These are phyloP conservation scores for Belonocnema kinseyi DNA, from an alignment of 1,140 invertebrate species.

Conservation along the genomic window DNA sequence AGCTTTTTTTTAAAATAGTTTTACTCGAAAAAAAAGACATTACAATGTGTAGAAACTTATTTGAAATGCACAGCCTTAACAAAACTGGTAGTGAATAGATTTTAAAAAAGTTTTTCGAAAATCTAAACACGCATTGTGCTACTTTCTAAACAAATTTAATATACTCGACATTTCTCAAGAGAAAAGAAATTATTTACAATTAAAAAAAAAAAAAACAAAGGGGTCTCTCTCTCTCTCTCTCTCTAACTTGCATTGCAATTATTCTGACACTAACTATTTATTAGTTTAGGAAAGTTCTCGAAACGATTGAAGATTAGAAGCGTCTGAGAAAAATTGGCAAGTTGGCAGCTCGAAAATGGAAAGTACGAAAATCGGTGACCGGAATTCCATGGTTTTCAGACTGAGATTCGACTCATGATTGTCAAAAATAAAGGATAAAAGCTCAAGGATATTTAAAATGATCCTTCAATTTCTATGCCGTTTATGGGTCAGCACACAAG, in stretches of 20 bases:
- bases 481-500: slow-evolving; percentile 10
- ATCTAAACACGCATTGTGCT: no score
- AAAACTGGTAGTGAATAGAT: not conserved
- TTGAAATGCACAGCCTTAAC: slow-evolving; percentile 20
- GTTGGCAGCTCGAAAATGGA: slow-evolving; percentile 1
- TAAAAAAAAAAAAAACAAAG: no score
- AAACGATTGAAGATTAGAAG: not conserved
- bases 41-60: slow-evolving; percentile 17
- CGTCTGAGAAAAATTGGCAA: slow-evolving; percentile 21
- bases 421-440: slow-evolving; percentile 3
- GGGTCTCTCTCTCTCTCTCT: no score
- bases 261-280: slow-evolving; percentile 9
- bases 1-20: not conserved
- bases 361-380: not conserved
- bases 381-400: not conserved
- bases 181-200: no score
- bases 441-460: not conserved
- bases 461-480: slow-evolving; percentile 6
- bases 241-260: no score
- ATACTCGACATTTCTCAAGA: no score
- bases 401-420: slow-evolving; percentile 4
- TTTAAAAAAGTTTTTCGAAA: no score
- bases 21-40: slow-evolving; percentile 1
- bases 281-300: not conserved
- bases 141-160: no score